phyloP scores from a whole-genome alignment of 2,113 vertebrate genomes.

The Chaetodon trifascialis region DNA sequence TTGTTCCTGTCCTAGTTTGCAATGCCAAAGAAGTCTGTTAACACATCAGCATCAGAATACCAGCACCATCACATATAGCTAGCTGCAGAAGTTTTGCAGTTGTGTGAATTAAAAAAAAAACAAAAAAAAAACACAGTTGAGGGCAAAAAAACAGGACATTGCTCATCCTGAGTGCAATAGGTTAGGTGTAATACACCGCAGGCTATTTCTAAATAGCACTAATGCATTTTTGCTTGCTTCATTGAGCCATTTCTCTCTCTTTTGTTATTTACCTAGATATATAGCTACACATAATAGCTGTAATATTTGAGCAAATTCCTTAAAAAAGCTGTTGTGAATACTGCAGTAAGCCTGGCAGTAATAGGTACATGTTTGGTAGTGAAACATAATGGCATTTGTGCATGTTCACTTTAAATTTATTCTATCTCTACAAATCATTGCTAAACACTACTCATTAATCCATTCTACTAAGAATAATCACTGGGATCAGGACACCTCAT shows the following conservation, averaged over 20 bases:
- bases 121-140: background rate
- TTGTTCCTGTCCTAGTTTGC: background rate
- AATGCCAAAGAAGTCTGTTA: background rate
- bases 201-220: conserved; percentile 11
- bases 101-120: background rate
- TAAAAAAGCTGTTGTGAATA: background rate
- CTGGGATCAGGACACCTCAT: background rate
- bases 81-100: background rate
- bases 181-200: conserved; percentile 8
- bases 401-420: background rate
- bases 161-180: background rate
- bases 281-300: background rate
- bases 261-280: background rate
- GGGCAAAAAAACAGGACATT: background rate
- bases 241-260: background rate
- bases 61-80: background rate
- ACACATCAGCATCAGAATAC: background rate
- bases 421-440: background rate
- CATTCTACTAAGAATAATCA: background rate
- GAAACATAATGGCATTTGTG: background rate
- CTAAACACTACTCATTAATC: background rate
- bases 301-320: background rate
- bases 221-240: background rate
- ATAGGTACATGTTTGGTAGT: background rate
- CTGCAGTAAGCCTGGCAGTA: background rate